Evolutionary conservation across 1,140 invertebrate genomes (phyloP).

Genomic region (Lanistes nyassanus): DNA sequence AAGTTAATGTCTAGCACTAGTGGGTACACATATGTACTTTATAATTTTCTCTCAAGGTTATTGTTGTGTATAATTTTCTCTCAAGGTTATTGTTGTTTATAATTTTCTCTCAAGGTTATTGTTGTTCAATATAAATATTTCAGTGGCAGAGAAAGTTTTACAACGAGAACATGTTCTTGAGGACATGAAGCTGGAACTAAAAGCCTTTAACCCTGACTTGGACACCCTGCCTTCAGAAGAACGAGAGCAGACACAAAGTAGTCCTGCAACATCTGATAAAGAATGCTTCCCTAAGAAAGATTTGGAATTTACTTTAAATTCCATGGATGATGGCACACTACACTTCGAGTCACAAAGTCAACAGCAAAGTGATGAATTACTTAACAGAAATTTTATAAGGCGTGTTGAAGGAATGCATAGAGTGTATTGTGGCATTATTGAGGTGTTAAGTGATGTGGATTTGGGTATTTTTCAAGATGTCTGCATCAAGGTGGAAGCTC

Average conservation of each 20-base stretch:
- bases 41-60: not conserved
- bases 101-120: too few species aligned
- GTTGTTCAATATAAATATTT: not conserved
- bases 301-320: not conserved
- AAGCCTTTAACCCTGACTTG: conserved; percentile 13
- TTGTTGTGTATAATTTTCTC: not conserved
- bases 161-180: not conserved
- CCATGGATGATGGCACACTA: not conserved
- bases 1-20: not conserved
- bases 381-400: not conserved
- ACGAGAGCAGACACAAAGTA: not conserved
- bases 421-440: conserved; percentile 1
- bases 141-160: conserved; percentile 10
- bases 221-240: not conserved
- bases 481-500: not conserved
- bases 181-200: not conserved
- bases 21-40: not conserved
- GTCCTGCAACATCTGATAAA: not conserved
- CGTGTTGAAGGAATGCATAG: not conserved
- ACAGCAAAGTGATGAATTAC: not conserved
- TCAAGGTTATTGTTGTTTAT: too few species aligned
- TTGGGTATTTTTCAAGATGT: not conserved
- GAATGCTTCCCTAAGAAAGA: not conserved
- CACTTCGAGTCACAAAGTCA: not conserved
- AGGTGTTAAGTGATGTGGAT: not conserved